Percentiles rank a stretch among this genome's conserved stretches.
phyloP scores from a whole-genome alignment of 2,113 vertebrate genomes.

The Paratilapia polleni region DNA sequence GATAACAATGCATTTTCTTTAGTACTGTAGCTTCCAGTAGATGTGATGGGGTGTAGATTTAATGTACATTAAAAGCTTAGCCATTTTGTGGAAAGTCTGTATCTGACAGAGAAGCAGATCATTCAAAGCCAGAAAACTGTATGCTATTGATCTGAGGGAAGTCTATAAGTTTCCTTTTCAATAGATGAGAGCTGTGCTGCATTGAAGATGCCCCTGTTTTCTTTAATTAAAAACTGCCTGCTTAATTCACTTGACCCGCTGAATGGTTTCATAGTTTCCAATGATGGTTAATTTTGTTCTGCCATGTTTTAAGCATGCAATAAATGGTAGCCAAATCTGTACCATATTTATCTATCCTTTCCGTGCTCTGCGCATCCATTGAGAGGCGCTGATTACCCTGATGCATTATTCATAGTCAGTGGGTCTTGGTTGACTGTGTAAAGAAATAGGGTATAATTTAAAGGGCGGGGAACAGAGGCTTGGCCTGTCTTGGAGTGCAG shows the following conservation, averaged over 20 bases:
- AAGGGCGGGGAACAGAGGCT: constrained; percentile 58
- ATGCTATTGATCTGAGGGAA: constrained; percentile 39
- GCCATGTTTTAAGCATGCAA: constrained; percentile 29
- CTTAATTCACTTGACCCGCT: background rate
- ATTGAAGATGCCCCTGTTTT: background rate
- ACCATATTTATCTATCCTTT: constrained; percentile 66
- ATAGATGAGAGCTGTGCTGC: constrained; percentile 18
- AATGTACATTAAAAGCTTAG: constrained; percentile 45
- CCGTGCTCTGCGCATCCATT: constrained; percentile 50
- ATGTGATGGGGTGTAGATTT: constrained; percentile 17
- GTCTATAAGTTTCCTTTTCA: constrained; percentile 37
- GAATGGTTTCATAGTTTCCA: constrained; percentile 6
- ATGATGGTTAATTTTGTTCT: constrained; percentile 4
- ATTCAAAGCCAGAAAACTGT: constrained; percentile 47
- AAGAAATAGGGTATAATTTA: constrained; percentile 73
- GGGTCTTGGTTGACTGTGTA: constrained; percentile 64
- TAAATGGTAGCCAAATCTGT: constrained; percentile 6
- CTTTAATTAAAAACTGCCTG: background rate
- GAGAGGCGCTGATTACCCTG: constrained; percentile 68
- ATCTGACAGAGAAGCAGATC: constrained; percentile 28
- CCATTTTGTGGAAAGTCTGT: constrained; percentile 41
- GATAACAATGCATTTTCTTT: constrained; percentile 42
- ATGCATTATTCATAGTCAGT: constrained; percentile 73
- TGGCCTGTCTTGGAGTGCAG: constrained; percentile 63
- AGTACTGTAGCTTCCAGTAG: constrained; percentile 7